Evolutionary conservation across 2,113 vertebrate genomes (phyloP).

Genomic region (Triplophysa tibetana): DNA sequence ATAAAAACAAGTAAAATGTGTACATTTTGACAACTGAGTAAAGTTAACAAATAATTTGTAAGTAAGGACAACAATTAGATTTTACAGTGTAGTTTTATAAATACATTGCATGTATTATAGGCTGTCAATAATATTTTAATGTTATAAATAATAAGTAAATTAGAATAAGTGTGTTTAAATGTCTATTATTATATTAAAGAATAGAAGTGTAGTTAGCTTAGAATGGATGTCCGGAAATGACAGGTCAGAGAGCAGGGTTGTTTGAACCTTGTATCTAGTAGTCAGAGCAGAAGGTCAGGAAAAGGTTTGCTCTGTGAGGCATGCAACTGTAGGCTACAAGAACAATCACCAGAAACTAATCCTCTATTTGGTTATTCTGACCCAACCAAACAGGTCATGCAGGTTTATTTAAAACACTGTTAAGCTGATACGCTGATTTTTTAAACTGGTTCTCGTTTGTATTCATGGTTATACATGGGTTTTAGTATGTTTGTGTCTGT

Average conservation of each 20-base stretch:
- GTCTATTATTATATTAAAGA: not conserved
- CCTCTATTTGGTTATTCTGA: conserved; percentile 5
- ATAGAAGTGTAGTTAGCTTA: not conserved
- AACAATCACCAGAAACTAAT: conserved; percentile 3
- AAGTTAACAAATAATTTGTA: no score
- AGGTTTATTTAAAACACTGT: no score
- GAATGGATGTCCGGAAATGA: conserved; percentile 67
- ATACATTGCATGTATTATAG: no score
- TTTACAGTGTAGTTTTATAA: no score
- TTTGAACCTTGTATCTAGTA: conserved; percentile 38
- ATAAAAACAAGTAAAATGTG: no score
- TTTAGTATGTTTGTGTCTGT: not conserved
- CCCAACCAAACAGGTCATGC: not conserved
- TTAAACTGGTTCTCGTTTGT: not conserved
- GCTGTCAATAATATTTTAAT: no score
- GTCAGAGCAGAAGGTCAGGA: conserved; percentile 5
- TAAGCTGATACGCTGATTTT: no score
- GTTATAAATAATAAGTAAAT: no score
- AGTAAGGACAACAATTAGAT: no score
- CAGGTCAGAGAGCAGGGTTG: conserved; percentile 51
- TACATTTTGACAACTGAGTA: no score
- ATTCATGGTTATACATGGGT: not conserved
- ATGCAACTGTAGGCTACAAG: not conserved
- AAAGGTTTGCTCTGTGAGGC: not conserved
- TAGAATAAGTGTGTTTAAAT: no score